Evolutionary conservation across 2,797 vertebrate genomes (phyloP), one percentile per base, ranked within the genome.

Genomic region (Xenops minutus): DNA sequence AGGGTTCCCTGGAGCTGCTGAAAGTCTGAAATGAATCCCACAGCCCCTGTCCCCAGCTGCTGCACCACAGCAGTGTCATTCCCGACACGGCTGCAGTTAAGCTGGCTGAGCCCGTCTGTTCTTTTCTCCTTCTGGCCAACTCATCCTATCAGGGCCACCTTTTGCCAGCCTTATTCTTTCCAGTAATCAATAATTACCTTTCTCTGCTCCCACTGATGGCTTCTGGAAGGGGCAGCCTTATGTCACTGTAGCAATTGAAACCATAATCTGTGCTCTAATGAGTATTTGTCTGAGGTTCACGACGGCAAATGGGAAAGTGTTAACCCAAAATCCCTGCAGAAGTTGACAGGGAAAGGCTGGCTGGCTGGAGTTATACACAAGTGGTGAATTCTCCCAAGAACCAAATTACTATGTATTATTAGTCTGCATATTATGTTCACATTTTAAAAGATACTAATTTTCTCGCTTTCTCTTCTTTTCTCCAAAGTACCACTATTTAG

Each of bases 161-260:
- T 95, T 94, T 83, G 84, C 91, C 92, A 91, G 82, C 62, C 87
- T 96, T 81, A 66, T 91, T 96, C 87, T 85, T 96, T 82, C 73
- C 89, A 85, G 85, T 84, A 94, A 91, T 96, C 95, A 95, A 91
- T 96, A 96, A 96, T 96, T 92, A 93, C 91, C 83, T 94, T 94
- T 91, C 88, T 87, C 90, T 3, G 48, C 77, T 92, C 71, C 69
- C 95, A 55, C 89, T 94, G 96, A 96, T 95, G 93, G 59, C 89
- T 95, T 74, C 91, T 95, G 89, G 92, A 96, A 86, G 91, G 74
- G 67, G 71, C 78, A 86, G 96, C 94, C 94, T 90, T 96, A 94
- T 90, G 91, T 94, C 63, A 48, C 92, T 93, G 91, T 2, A 85
- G 89, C 95, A 96, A 95, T 92, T 96, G 92, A 95, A 88, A 90